Conservation (phyloP, 2,888 invertebrate species). For the Eilema caniola region DNA sequence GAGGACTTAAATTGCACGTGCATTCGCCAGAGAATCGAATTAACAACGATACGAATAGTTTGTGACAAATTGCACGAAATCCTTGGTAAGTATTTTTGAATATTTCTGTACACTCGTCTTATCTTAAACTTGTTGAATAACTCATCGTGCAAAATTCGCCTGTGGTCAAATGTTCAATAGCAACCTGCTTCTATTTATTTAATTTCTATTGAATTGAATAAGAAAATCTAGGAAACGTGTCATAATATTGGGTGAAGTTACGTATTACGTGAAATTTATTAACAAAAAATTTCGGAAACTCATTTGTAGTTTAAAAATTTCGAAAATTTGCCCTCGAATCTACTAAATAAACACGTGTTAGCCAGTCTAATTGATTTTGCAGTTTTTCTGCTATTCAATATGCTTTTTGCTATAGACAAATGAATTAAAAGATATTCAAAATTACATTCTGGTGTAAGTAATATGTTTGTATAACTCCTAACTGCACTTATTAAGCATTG, state of each 20-base stretch:
- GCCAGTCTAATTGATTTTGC: constrained; percentile 51
- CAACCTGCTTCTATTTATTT: constrained; percentile 32
- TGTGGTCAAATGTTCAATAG: constrained; percentile 27
- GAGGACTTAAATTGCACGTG: constrained; percentile 65
- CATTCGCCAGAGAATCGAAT: constrained; percentile 65
- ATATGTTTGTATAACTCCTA: constrained; percentile 24
- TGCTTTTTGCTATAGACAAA: not conserved
- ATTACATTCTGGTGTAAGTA: constrained; percentile 32
- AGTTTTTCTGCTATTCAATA: constrained; percentile 8
- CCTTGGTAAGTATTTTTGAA: constrained; percentile 64
- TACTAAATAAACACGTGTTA: constrained; percentile 55
- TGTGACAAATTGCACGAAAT: constrained; percentile 70
- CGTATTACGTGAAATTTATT: constrained; percentile 29
- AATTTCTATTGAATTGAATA: constrained; percentile 25
- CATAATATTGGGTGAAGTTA: constrained; percentile 23
- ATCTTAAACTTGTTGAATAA: constrained; percentile 41
- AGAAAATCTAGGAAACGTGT: not conserved
- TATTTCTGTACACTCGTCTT: constrained; percentile 36
- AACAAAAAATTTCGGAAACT: not conserved
- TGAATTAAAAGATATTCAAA: constrained; percentile 5
- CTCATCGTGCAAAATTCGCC: constrained; percentile 29
- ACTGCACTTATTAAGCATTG: not conserved
- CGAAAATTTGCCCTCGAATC: constrained; percentile 17
- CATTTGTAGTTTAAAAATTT: constrained; percentile 39
- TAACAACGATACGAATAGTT: constrained; percentile 60